Conservation (phyloP, 2,888 invertebrate genomes). For the Lymantria dispar region DNA sequence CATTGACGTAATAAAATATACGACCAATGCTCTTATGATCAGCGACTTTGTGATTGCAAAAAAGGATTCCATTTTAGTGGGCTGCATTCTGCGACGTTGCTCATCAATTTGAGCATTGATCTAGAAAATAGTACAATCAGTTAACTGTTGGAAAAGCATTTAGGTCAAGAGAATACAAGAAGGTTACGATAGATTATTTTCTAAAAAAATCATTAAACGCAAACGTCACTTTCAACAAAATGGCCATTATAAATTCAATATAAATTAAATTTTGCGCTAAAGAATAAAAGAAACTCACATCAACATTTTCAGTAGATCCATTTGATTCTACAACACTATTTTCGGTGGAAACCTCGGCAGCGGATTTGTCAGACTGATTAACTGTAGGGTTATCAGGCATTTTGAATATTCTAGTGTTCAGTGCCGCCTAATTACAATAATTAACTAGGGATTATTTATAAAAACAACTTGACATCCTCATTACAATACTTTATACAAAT, state of each 20-base stretch:
- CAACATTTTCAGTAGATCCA: slow-evolving; percentile 45
- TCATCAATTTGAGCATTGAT: slow-evolving; percentile 72
- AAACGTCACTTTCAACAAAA: too few relatives aligned
- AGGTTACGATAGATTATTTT: neutral
- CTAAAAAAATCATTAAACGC: neutral
- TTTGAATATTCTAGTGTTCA: slow-evolving; percentile 1
- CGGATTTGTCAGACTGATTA: slow-evolving; percentile 42
- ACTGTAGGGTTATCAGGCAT: slow-evolving; percentile 32
- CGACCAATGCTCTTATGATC: slow-evolving; percentile 92
- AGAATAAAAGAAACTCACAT: slow-evolving; percentile 45
- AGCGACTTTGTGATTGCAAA: slow-evolving; percentile 93
- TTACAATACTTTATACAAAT: too few relatives aligned
- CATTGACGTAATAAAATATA: slow-evolving; percentile 96
- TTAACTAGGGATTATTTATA: too few relatives aligned
- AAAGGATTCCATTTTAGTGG: slow-evolving; percentile 88
- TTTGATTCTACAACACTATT: slow-evolving; percentile 37
- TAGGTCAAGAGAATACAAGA: neutral
- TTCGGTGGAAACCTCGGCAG: slow-evolving; percentile 40
- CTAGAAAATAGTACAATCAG: slow-evolving; percentile 46
- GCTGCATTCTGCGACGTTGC: slow-evolving; percentile 77
- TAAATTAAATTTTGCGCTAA: neutral
- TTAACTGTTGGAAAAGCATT: slow-evolving; percentile 1
- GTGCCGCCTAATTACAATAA: slow-evolving; percentile 7
- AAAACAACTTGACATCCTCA: too few relatives aligned
- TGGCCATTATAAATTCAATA: neutral